Evolutionary conservation across 1,140 invertebrate genomes (phyloP), one percentile per base, ranked within the genome.

Genomic region (Pentalonia nigronervosa): DNA sequence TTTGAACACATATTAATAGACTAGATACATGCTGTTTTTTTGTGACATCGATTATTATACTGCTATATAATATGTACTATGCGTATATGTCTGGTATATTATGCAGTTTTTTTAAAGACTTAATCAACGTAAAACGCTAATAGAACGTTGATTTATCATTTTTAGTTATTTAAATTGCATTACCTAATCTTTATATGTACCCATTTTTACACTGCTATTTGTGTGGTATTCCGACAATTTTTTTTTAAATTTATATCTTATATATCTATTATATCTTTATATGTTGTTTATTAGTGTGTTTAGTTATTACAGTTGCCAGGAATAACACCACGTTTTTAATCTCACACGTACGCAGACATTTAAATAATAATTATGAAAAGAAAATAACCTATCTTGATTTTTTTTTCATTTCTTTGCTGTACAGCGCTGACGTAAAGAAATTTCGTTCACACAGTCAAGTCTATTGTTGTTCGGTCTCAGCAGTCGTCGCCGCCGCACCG

Each of bases 361-460:
- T 47, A 25, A 84, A 53, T 34, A 50, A 53, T 89, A n/a, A 87
- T 21, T 48, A 34, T 25, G 23, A 53, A 56, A 36, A 34, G 48
- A 50, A 88, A 56, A 41, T 41, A 53, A 34, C 9, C 7, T 23
- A 53, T 56, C n/a, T 53, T 14, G n/a, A 23, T n/a, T 36, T 56
- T 3, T 41, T 56, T 2, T 53, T 36, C 20, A 8, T 34, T 50
- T 21, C 48, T 34, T 21, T 34, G 20, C 36, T 30, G 53, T 36
- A 14, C 30, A 67, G 23, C 20, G 56, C n/a, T 30, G 14, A 45
- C 34, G 34, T 30, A 56, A 84, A 93, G 34, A 84, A 84, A 86
- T 45, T 56, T 56, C 34, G 48, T 56, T 89, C 88, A 86, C 81
- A 93, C 91, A 86, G 91, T 83, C 81, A 56, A 56, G 34, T 50